Percentiles rank a stretch among this genome's conserved stretches.
Conservation (phyloP, 2,113 vertebrate genomes). For the Ceyx melanurus region DNA sequence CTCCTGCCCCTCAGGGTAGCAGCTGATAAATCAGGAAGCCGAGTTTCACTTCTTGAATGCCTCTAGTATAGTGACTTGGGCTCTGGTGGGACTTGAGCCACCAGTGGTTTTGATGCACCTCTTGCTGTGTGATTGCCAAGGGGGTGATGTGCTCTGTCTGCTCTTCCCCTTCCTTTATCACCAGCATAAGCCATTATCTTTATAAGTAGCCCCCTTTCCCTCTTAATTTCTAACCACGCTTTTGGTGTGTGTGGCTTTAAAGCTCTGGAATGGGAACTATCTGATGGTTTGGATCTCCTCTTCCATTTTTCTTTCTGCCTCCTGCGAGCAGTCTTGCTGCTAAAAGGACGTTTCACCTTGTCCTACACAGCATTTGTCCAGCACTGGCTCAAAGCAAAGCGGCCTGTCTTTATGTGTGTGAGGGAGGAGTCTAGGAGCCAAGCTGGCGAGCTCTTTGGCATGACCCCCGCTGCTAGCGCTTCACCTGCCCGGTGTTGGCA, state of each 20-base stretch:
- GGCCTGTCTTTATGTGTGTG: rapidly evolving
- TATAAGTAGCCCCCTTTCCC: not conserved
- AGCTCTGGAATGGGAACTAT: not conserved
- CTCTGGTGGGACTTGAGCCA: not conserved
- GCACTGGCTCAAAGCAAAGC: rapidly evolving
- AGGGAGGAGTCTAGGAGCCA: not conserved
- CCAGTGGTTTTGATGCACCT: not conserved
- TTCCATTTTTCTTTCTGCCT: not conserved
- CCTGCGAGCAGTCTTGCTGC: not conserved
- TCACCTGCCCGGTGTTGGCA: not conserved
- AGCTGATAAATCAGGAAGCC: slow-evolving; percentile 17
- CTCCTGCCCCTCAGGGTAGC: slow-evolving; percentile 17
- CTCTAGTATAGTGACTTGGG: not conserved
- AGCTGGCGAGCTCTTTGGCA: rapidly evolving
- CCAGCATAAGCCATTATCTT: not conserved
- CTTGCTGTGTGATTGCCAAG: rapidly evolving
- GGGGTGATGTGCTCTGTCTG: not conserved
- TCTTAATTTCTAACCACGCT: rapidly evolving
- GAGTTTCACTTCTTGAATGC: not conserved
- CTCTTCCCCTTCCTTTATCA: rapidly evolving
- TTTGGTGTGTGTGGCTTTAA: not conserved
- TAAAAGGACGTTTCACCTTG: not conserved
- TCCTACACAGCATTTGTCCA: not conserved
- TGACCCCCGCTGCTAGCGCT: rapidly evolving
- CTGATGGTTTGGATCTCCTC: not conserved